Conservation (phyloP, 2,888 invertebrate genomes). For the Dynastes maya region DNA sequence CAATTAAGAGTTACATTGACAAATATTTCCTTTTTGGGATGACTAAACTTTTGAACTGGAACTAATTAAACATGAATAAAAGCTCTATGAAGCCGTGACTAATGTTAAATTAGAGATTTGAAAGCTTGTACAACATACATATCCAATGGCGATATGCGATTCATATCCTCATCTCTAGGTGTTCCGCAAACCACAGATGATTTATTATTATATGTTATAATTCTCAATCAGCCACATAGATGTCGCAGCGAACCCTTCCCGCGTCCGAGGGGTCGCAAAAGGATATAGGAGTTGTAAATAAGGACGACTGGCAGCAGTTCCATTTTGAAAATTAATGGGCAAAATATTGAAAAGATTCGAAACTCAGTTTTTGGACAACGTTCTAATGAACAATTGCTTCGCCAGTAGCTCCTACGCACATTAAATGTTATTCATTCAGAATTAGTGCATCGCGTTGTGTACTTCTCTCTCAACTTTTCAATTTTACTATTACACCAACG, state of each 20-base stretch:
- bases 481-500: constrained; percentile 37
- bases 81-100: constrained; percentile 27
- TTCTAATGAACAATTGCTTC: constrained; percentile 15
- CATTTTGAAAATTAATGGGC: constrained; percentile 41
- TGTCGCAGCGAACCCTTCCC: constrained; percentile 35
- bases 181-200: constrained; percentile 27
- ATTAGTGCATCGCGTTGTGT: constrained; percentile 34
- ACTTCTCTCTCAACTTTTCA: constrained; percentile 29
- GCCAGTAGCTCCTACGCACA: neutral
- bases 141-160: constrained; percentile 21
- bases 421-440: constrained; percentile 27
- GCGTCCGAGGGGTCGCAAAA: constrained; percentile 38
- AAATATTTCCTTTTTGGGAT: constrained; percentile 20
- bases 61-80: neutral
- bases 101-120: constrained; percentile 12
- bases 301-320: constrained; percentile 33
- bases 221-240: constrained; percentile 39
- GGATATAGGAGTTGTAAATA: constrained; percentile 37
- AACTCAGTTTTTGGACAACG: constrained; percentile 25
- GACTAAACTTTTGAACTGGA: constrained; percentile 14
- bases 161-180: constrained; percentile 37
- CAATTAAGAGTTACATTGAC: neutral
- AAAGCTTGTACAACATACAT: constrained; percentile 13
- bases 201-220: constrained; percentile 39
- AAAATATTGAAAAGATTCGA: constrained; percentile 35